phyloP scores from a whole-genome alignment of 2,797 vertebrate species.

The Fistularia tabacaria region DNA sequence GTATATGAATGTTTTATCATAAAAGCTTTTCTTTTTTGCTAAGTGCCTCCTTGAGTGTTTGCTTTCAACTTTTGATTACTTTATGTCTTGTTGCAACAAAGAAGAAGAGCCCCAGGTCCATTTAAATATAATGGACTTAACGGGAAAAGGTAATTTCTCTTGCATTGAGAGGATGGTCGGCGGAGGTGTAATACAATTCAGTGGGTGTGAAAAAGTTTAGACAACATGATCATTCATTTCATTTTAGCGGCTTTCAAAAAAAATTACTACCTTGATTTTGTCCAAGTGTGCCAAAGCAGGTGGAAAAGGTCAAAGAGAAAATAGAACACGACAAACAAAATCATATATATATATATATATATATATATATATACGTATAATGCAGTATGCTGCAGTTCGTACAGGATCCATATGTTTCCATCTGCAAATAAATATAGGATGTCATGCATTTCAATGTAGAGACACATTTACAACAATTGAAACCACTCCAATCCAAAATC shows the following conservation, averaged over 20 bases:
- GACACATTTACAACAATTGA: slow-evolving; percentile 60
- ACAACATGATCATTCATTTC: slow-evolving; percentile 26
- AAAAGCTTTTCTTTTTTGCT: slow-evolving; percentile 79
- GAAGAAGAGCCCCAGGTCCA: slow-evolving; percentile 47
- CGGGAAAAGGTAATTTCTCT: slow-evolving; percentile 62
- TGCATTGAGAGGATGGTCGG: slow-evolving; percentile 42
- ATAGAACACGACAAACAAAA: slow-evolving; percentile 67
- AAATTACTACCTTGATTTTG: slow-evolving; percentile 25
- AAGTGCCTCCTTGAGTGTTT: slow-evolving; percentile 76
- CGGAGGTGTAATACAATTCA: slow-evolving; percentile 39
- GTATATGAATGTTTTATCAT: slow-evolving; percentile 83
- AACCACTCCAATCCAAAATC: slow-evolving; percentile 41
- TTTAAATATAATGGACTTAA: slow-evolving; percentile 74
- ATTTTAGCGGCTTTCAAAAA: no score
- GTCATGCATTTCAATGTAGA: slow-evolving; percentile 61
- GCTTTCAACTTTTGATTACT: slow-evolving; percentile 78
- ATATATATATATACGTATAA: no score
- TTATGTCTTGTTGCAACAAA: slow-evolving; percentile 69
- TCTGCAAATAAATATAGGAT: slow-evolving; percentile 66
- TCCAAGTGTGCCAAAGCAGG: slow-evolving; percentile 46
- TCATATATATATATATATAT: slow-evolving; percentile 62
- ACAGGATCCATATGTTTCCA: slow-evolving; percentile 64
- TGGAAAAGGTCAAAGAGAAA: slow-evolving; percentile 38
- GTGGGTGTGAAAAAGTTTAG: slow-evolving; percentile 55
- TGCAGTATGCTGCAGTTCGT: slow-evolving; percentile 38